A percentile compares a stretch with the other conserved stretches of the same genome.
These are phyloP conservation scores for Brachyptera putata DNA, from an alignment of 2,888 invertebrate species.

Conservation along the genomic window DNA sequence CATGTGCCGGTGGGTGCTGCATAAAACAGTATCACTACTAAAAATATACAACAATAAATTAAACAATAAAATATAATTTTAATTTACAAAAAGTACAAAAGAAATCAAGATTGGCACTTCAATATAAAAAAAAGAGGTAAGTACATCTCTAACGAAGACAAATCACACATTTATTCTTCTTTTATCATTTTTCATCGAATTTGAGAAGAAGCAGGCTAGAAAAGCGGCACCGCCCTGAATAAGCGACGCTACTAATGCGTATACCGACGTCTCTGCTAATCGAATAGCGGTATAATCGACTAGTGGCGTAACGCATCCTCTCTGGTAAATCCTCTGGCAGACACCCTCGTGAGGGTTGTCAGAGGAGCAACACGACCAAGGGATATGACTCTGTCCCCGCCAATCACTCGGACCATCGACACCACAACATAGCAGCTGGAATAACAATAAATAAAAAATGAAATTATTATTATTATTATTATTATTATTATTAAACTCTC, in stretches of 20 bases:
- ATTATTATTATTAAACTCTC: too few species aligned
- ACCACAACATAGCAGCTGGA: conserved; percentile 9
- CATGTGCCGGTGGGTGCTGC: too few species aligned
- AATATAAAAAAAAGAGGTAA: too few species aligned
- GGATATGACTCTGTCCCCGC: background rate
- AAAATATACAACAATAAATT: too few species aligned
- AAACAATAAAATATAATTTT: too few species aligned
- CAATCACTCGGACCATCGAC: conserved; percentile 8
- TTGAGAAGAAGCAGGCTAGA: background rate
- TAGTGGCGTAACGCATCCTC: background rate
- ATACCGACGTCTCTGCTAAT: background rate
- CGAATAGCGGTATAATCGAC: background rate
- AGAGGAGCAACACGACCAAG: conserved; percentile 11
- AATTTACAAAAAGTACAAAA: too few species aligned
- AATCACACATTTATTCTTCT: too few species aligned
- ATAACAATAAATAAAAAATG: too few species aligned
- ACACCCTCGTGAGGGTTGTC: background rate
- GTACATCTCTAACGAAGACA: too few species aligned
- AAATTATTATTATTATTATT: too few species aligned
- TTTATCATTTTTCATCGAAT: background rate
- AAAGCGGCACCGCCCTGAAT: background rate
- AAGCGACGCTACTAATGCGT: background rate
- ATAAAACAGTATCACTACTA: too few species aligned
- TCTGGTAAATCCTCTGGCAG: background rate
- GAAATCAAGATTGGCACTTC: too few species aligned